These are phyloP conservation scores for Macrosteles quadrilineatus DNA, from an alignment of 1,140 invertebrate genomes.

Conservation along the genomic window DNA sequence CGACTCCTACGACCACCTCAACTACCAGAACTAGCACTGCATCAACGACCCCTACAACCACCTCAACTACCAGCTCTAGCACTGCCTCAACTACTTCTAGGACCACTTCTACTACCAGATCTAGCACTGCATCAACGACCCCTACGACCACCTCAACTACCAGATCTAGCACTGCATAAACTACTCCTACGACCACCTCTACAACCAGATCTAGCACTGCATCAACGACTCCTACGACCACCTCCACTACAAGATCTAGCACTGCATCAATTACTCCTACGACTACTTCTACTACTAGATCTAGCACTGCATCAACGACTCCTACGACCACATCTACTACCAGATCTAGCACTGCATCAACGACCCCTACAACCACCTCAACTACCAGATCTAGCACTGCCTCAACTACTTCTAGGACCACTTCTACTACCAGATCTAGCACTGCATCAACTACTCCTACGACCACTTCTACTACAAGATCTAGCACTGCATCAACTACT, in stretches of 20 bases:
- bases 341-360: not conserved
- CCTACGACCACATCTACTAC: not conserved
- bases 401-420: not conserved
- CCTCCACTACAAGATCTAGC: constrained; percentile 1
- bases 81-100: constrained; percentile 5
- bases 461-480: not conserved
- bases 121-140: not conserved
- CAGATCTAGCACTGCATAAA: not conserved
- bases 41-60: constrained; percentile 13
- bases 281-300: not conserved
- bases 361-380: not conserved
- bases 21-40: not conserved
- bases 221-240: not conserved
- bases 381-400: not conserved
- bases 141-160: not conserved
- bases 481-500: not conserved
- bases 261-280: not conserved
- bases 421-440: not conserved
- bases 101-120: not conserved
- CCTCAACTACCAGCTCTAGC: not conserved
- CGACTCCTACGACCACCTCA: not conserved
- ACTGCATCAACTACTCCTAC: not conserved
- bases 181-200: not conserved
- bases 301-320: not conserved
- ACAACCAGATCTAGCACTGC: not conserved